Conservation (phyloP, 2,113 vertebrate genomes). For the Tragulus kanchil region DNA sequence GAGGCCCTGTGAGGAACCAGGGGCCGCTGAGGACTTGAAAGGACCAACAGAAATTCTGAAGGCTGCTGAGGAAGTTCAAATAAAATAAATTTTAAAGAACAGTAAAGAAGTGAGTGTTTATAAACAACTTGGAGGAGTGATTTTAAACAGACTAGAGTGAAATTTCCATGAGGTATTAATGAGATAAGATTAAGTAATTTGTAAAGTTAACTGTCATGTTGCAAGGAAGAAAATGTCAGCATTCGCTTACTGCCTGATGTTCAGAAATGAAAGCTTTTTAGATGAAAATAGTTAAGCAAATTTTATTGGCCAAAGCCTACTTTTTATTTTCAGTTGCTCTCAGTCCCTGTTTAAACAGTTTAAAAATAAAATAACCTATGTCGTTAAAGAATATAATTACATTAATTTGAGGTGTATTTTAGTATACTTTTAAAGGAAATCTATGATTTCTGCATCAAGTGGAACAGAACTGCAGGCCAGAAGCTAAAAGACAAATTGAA, state of each 20-base stretch:
- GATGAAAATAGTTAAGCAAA: background rate
- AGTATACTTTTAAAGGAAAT: slow-evolving; percentile 84
- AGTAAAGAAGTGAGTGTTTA: background rate
- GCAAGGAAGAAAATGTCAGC: background rate
- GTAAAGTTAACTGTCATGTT: background rate
- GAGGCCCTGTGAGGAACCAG: accelerated
- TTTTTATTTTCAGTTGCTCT: background rate
- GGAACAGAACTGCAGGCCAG: slow-evolving; percentile 75
- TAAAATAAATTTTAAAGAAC: background rate
- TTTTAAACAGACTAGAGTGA: background rate
- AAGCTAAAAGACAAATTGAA: slow-evolving; percentile 82
- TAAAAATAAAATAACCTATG: background rate
- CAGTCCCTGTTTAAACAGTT: background rate
- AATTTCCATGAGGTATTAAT: background rate
- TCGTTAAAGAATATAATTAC: background rate
- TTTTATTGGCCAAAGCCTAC: background rate
- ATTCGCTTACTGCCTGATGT: background rate
- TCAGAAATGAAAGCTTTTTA: slow-evolving; percentile 45
- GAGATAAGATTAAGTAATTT: background rate
- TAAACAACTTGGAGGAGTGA: background rate
- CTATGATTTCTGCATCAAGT: slow-evolving; percentile 77
- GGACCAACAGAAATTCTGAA: background rate
- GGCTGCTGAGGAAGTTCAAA: background rate
- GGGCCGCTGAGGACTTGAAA: background rate
- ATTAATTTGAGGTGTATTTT: background rate